phyloP scores from a whole-genome alignment of 2,888 invertebrate species.

The Cataglyphis altisquamis region DNA sequence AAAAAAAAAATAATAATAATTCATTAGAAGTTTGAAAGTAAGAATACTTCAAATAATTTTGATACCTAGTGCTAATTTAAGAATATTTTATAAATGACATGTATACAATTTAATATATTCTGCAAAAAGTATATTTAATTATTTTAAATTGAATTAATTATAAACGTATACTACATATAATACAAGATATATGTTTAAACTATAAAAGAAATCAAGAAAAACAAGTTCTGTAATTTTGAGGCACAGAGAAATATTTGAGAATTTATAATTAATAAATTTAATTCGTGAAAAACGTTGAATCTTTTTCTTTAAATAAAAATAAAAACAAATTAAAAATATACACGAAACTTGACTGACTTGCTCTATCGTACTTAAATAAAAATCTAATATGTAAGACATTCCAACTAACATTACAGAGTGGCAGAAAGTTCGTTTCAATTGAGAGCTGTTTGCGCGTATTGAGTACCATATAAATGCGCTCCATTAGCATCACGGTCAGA shows the following conservation, averaged over 20 bases:
- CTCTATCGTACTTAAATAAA: neutral
- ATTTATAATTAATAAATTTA: neutral
- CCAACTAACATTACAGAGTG: neutral
- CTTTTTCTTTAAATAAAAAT: neutral
- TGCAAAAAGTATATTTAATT: neutral
- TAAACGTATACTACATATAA: neutral
- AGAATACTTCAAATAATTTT: neutral
- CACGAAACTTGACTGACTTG: neutral
- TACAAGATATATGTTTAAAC: neutral
- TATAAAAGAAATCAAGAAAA: neutral
- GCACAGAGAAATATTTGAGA: neutral
- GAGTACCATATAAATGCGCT: constrained; percentile 32
- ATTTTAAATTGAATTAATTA: neutral
- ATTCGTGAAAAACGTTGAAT: neutral
- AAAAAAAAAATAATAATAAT: neutral
- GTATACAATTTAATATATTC: neutral
- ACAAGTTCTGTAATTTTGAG: neutral
- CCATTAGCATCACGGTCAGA: constrained; percentile 47
- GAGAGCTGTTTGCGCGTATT: constrained; percentile 12
- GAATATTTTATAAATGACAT: neutral
- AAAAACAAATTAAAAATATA: neutral
- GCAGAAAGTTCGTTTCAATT: constrained; percentile 4
- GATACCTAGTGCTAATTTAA: neutral
- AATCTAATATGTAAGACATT: neutral
- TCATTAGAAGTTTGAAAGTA: neutral